Percentiles rank a stretch among this genome's conserved stretches.
Evolutionary conservation across 2,888 invertebrate species (phyloP).

Genomic region (Maniola hyperantus): DNA sequence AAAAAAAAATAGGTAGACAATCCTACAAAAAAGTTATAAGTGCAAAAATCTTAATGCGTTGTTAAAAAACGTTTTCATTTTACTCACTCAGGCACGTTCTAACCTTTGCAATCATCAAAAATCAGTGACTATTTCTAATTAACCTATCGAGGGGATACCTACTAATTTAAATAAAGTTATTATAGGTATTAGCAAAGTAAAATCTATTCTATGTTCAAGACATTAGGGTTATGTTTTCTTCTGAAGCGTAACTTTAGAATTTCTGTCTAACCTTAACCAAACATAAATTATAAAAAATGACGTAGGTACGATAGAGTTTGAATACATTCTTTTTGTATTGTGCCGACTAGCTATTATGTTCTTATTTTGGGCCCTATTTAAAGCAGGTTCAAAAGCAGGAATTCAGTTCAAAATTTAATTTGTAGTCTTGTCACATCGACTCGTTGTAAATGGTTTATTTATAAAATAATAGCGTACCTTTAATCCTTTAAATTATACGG

Average conservation of each 20-base stretch:
- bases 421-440: slow-evolving; percentile 8
- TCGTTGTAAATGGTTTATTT: slow-evolving; percentile 11
- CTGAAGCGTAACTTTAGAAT: not conserved
- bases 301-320: not conserved
- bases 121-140: slow-evolving; percentile 4
- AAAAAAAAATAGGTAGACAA: too few species aligned
- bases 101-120: not conserved
- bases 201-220: not conserved
- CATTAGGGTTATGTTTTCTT: not conserved
- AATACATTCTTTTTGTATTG: not conserved
- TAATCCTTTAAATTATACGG: slow-evolving; percentile 15
- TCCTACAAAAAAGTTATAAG: too few species aligned
- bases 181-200: not conserved
- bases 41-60: too few species aligned
- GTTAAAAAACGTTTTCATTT: too few species aligned
- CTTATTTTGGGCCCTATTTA: slow-evolving; percentile 3
- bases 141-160: not conserved
- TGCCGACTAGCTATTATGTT: not conserved
- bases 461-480: slow-evolving; percentile 7
- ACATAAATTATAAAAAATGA: not conserved
- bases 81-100: too few species aligned
- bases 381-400: too few species aligned
- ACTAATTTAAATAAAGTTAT: not conserved
- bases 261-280: not conserved
- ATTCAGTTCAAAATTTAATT: not conserved